Evolutionary conservation across 2,113 vertebrate genomes (phyloP).

Genomic region (Heterotis niloticus): DNA sequence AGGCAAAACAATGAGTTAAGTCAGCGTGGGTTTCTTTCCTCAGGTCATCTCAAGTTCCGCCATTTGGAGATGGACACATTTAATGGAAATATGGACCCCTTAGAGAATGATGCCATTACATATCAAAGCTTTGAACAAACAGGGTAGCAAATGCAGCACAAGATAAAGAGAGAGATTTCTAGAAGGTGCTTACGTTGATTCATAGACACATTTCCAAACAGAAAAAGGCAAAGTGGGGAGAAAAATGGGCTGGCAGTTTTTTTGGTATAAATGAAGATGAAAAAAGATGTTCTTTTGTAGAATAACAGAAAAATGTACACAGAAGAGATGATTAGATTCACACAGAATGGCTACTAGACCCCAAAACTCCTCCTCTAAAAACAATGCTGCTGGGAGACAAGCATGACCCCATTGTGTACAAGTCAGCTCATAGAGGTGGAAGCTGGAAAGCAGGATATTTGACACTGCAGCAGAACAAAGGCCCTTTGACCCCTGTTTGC

Average conservation of each 20-base stretch:
- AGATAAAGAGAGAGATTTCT: background rate
- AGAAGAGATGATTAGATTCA: no score
- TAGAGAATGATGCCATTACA: no score
- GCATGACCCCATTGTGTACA: conserved; percentile 17
- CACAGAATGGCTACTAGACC: no score
- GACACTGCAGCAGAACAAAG: conserved; percentile 38
- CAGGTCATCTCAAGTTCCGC: conserved; percentile 1
- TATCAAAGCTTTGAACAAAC: no score
- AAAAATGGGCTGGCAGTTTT: no score
- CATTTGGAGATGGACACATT: background rate
- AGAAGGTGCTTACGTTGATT: background rate
- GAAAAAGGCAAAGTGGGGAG: no score
- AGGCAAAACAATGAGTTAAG: conserved; percentile 1
- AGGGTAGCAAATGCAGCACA: background rate
- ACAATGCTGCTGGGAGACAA: background rate
- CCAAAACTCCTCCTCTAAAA: conserved; percentile 10
- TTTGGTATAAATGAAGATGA: no score
- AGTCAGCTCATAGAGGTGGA: no score
- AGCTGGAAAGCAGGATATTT: conserved; percentile 33
- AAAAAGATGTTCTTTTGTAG: background rate
- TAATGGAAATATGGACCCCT: background rate
- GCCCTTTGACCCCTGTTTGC: background rate
- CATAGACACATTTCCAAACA: no score
- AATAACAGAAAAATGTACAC: background rate
- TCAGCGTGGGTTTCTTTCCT: conserved; percentile 1